These are phyloP conservation scores for Cephonodes hylas DNA, from an alignment of 2,888 invertebrate genomes.

Conservation along the genomic window DNA sequence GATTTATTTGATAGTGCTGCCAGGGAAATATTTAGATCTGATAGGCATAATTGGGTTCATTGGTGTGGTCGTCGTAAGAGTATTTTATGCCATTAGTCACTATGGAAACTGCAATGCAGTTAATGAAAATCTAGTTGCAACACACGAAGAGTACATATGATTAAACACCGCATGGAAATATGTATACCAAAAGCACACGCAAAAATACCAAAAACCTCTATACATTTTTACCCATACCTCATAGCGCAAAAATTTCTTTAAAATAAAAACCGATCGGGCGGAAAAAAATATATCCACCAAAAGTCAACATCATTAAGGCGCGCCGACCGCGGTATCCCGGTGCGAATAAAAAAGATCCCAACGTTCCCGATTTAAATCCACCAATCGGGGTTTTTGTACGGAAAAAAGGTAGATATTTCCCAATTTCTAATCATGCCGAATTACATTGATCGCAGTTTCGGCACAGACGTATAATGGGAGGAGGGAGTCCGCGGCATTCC, in stretches of 20 bases:
- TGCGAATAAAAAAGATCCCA: constrained; percentile 19
- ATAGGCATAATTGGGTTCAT: no score
- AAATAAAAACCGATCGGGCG: neutral
- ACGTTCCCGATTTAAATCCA: constrained; percentile 14
- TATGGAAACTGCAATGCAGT: no score
- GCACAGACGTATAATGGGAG: constrained; percentile 47
- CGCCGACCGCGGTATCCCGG: constrained; percentile 5
- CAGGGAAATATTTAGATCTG: no score
- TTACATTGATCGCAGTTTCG: constrained; percentile 61
- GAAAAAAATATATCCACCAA: neutral
- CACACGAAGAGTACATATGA: no score
- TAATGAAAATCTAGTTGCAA: no score
- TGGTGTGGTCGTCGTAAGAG: no score
- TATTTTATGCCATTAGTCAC: no score
- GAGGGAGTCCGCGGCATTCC: constrained; percentile 31
- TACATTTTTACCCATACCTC: no score
- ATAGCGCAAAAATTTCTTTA: neutral
- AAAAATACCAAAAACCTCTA: no score
- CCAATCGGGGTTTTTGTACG: constrained; percentile 20
- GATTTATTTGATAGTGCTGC: no score
- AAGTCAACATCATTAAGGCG: constrained; percentile 13
- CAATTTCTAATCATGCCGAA: constrained; percentile 61
- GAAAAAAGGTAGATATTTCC: constrained; percentile 34
- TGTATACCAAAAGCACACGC: no score
- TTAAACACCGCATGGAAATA: no score